A percentile compares a stretch with the other conserved stretches of the same genome.
Conservation (phyloP, 2,888 invertebrate species). For the Agrotis puta region DNA sequence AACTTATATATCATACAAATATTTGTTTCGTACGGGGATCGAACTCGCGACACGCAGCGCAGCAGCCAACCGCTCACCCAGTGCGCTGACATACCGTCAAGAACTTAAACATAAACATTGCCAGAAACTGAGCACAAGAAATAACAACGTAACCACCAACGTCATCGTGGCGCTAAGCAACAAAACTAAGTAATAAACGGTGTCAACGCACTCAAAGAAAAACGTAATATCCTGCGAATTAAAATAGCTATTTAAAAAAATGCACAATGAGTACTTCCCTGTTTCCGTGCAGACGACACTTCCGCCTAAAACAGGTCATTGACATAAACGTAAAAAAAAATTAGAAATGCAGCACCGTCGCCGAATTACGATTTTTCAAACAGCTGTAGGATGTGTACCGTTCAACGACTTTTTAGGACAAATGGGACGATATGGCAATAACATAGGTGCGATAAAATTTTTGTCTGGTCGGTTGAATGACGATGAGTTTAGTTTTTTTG, state of each 20-base stretch:
- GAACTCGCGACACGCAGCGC: too few relatives aligned
- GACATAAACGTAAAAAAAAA: constrained; percentile 72
- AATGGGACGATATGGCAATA: constrained; percentile 16
- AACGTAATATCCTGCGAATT: constrained; percentile 85
- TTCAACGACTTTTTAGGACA: constrained; percentile 46
- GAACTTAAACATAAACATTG: neutral
- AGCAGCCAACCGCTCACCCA: too few relatives aligned
- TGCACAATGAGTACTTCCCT: constrained; percentile 81
- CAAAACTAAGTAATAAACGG: constrained; percentile 62
- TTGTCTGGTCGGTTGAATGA: neutral
- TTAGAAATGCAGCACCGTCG: constrained; percentile 79
- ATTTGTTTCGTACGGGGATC: too few relatives aligned
- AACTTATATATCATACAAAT: too few relatives aligned
- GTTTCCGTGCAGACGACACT: constrained; percentile 84
- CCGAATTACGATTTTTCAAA: constrained; percentile 82
- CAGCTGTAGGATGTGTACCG: constrained; percentile 67
- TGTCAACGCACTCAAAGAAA: constrained; percentile 74
- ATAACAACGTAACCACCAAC: neutral
- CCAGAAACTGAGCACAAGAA: neutral
- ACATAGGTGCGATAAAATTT: neutral
- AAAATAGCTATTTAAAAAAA: constrained; percentile 85
- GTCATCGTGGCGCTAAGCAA: constrained; percentile 58
- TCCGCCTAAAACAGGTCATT: constrained; percentile 80
- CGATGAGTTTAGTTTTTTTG: neutral
- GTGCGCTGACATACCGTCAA: too few relatives aligned